Evolutionary conservation across 64 coral and sea anemone species (phyloP).

Genomic region (Porites australiensis): DNA sequence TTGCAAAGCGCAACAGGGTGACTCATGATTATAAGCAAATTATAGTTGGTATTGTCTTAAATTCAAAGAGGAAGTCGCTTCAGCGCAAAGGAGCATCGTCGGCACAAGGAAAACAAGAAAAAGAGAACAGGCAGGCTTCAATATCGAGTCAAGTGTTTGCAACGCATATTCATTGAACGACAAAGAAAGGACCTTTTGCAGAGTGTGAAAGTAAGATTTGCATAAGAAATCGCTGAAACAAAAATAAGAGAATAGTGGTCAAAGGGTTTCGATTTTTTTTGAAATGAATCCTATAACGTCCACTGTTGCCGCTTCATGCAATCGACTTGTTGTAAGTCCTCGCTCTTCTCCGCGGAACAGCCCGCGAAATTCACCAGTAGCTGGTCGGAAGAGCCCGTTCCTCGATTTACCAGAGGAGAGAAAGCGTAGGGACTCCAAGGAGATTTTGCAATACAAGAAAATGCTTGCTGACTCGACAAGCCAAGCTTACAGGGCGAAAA

Average conservation of each 20-base stretch:
- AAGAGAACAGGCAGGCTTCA: conserved; percentile 30
- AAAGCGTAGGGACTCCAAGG: conserved; percentile 40
- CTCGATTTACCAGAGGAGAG: conserved; percentile 17
- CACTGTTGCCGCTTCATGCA: conserved; percentile 55
- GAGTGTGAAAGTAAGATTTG: not conserved
- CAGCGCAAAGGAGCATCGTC: too few species aligned
- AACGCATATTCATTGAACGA: not conserved
- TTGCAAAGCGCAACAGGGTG: not conserved
- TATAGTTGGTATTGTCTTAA: not conserved
- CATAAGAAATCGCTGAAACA: not conserved
- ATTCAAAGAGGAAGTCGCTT: conserved; percentile 10
- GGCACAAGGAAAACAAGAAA: conserved; percentile 1
- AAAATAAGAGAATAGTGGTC: not conserved
- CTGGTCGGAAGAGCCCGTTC: not conserved
- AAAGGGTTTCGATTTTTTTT: not conserved
- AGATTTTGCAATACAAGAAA: conserved; percentile 40
- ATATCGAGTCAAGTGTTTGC: not conserved
- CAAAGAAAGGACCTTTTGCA: not conserved
- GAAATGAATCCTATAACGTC: conserved; percentile 73
- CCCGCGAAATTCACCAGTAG: conserved; percentile 40
- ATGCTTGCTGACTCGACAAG: not conserved
- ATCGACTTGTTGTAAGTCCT: conserved; percentile 42
- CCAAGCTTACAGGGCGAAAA: conserved; percentile 1
- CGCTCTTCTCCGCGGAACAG: conserved; percentile 38
- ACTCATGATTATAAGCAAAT: not conserved